Evolutionary conservation across 2,797 vertebrate genomes (phyloP), one percentile per base, ranked within the genome.

Genomic region (Carapus acus): DNA sequence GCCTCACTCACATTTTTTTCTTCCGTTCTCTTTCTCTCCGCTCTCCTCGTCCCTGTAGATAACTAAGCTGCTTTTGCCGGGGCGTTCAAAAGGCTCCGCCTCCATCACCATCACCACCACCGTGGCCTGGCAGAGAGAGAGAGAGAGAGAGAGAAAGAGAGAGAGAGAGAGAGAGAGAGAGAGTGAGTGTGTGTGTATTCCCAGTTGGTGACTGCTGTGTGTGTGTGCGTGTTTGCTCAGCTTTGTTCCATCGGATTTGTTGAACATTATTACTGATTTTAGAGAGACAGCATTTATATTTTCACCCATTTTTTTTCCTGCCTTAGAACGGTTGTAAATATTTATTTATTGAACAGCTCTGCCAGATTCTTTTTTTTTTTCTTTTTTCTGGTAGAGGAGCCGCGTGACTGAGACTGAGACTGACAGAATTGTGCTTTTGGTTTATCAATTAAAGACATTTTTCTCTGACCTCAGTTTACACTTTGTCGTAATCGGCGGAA

Each of bases 261-360:
- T 84, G 87, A 77, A 80, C 62, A 61, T 56, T 54, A 68, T 54
- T 62, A 61, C 54, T 17, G 55, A 27, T 13, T 13, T 33, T 27
- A 62, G 54, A 51, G 62, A 61, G 19, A 65, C 59, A 50, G 50
- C 34, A 31, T 71, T 66, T 76, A 71, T 80, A 73, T 71, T 76
- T 77, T 83, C 66, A 58, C 52, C 74, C 78, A 74, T 60, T 74
- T 71, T 68, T 74, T n/a, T n/a, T n/a, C n/a, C n/a, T n/a, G n/a
- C n/a, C n/a, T n/a, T n/a, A n/a, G 82, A 85, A 83, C 86, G 82
- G 88, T 77, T 96, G 94, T 97, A 94, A 91, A 94, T 96, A 93
- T 74, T 90, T 91, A 98, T 95, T 96, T 96, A 95, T 96, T 94
- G 90, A 87, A 86, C 81, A 69, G 43, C 81, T 64, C 76, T 86